phyloP scores from a whole-genome alignment of 30 jellyfish, hydroid and myxozoan genomes.

The Haliclystus octoradiatus region DNA sequence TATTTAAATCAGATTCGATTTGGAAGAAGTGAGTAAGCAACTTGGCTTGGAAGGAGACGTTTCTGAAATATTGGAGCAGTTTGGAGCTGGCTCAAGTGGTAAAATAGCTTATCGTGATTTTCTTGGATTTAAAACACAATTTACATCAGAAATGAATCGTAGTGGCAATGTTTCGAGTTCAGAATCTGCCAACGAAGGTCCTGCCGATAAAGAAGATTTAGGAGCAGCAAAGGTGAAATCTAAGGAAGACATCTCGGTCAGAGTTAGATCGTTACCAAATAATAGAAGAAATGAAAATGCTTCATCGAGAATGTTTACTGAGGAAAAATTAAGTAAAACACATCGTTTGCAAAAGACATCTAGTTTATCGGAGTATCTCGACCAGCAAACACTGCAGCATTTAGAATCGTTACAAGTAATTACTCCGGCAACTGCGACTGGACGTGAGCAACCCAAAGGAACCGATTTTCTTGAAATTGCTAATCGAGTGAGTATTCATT shows the following conservation, averaged over 20 bases:
- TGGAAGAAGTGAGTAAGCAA: slow-evolving; percentile 89
- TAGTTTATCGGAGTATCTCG: slow-evolving; percentile 15
- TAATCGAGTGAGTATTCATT: slow-evolving; percentile 73
- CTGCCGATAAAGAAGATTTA: slow-evolving; percentile 1
- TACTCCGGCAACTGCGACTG: slow-evolving; percentile 11
- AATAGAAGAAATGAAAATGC: neutral
- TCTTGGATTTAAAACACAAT: slow-evolving; percentile 38
- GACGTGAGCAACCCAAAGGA: slow-evolving; percentile 61
- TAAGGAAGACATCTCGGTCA: neutral
- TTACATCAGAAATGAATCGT: slow-evolving; percentile 53
- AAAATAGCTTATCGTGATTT: slow-evolving; percentile 76
- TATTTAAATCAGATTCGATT: slow-evolving; percentile 47
- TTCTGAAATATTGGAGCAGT: slow-evolving; percentile 70
- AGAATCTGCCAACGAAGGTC: slow-evolving; percentile 72
- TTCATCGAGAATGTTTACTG: no score
- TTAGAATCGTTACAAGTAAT: slow-evolving; percentile 66
- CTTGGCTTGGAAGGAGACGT: slow-evolving; percentile 85
- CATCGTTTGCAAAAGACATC: neutral
- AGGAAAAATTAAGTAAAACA: neutral
- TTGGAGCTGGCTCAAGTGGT: slow-evolving; percentile 80
- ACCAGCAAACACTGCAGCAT: slow-evolving; percentile 54
- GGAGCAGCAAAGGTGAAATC: neutral
- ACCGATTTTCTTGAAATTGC: slow-evolving; percentile 90
- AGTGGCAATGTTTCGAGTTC: slow-evolving; percentile 77
- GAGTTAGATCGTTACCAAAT: neutral